phyloP scores from a whole-genome alignment of 2,797 vertebrate genomes.

The Channa striata region DNA sequence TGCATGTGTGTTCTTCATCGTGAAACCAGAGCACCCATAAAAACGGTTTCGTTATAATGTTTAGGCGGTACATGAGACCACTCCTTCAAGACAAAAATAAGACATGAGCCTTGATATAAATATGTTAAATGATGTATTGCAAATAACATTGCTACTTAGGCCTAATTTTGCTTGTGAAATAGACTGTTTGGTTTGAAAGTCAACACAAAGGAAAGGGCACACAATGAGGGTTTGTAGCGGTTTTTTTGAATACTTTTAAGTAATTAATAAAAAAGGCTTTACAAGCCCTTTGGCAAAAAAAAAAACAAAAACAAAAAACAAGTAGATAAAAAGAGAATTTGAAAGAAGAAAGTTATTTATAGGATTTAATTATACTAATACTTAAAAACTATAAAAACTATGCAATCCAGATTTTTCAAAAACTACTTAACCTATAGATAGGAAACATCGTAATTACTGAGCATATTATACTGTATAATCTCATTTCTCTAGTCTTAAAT shows the following conservation, averaged over 20 bases:
- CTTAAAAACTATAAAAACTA: no score
- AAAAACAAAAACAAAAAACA: no score
- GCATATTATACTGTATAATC: no score
- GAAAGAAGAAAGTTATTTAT: not conserved
- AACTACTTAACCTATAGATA: no score
- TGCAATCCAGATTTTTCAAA: no score
- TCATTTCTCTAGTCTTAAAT: no score
- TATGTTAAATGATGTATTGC: conserved; percentile 28
- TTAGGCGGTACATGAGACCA: conserved; percentile 10
- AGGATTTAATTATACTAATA: no score
- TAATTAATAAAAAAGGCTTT: not conserved
- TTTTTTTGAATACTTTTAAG: not conserved
- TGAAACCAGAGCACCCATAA: conserved; percentile 23
- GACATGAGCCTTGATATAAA: conserved; percentile 23
- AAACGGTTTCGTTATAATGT: not conserved
- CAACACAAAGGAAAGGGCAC: not conserved
- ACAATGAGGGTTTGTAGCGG: not conserved
- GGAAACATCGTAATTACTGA: no score
- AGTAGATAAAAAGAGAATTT: not conserved
- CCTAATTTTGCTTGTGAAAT: conserved; percentile 3
- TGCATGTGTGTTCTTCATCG: not conserved
- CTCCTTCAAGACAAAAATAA: conserved; percentile 35
- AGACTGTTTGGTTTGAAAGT: conserved; percentile 42
- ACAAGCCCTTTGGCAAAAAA: not conserved
- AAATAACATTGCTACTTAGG: conserved; percentile 35